Conservation (phyloP, 2,113 vertebrate species). For the Abramis brama region DNA sequence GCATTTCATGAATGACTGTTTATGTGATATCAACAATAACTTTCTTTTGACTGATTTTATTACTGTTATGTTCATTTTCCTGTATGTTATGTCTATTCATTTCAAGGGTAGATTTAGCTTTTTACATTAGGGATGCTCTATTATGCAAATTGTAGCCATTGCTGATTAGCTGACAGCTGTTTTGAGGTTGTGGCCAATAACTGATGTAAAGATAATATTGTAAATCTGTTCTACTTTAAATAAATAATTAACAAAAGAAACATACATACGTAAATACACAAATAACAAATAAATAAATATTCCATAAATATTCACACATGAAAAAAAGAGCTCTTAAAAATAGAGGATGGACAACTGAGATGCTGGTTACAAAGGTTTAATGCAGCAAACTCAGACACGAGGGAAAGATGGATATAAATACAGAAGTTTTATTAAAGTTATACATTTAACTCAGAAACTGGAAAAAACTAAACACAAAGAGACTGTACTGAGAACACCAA, state of each 20-base stretch:
- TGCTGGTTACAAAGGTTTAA: neutral
- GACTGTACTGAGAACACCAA: too few relatives aligned
- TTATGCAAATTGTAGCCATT: neutral
- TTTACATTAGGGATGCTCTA: neutral
- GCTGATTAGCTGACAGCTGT: neutral
- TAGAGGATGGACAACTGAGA: neutral
- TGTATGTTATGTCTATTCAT: neutral
- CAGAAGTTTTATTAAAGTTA: too few relatives aligned
- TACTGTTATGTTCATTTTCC: neutral
- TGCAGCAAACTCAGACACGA: too few relatives aligned
- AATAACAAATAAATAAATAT: too few relatives aligned
- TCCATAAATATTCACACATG: neutral
- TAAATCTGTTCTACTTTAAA: neutral
- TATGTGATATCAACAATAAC: neutral
- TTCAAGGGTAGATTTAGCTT: neutral
- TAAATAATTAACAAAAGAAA: neutral
- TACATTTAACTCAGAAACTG: too few relatives aligned
- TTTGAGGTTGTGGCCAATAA: neutral
- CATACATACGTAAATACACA: neutral
- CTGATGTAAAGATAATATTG: neutral
- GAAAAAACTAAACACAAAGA: too few relatives aligned
- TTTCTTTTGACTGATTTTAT: neutral
- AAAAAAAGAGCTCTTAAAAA: neutral
- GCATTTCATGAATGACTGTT: conserved; percentile 12
- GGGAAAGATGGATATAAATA: too few relatives aligned